Conservation (phyloP, 2,113 vertebrate genomes). For the Peromyscus leucopus region DNA sequence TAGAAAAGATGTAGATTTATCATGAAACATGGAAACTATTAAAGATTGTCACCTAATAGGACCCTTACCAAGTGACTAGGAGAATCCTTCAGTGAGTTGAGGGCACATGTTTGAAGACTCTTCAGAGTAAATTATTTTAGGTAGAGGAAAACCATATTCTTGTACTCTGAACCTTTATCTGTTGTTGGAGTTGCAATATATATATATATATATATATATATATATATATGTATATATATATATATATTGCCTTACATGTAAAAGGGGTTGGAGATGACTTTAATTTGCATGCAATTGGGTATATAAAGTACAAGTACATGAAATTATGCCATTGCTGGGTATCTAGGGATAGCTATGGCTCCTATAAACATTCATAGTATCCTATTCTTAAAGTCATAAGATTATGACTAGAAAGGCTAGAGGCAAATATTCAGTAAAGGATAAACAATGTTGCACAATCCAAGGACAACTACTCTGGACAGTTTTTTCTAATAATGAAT, state of each 20-base stretch:
- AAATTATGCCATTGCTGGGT: background rate
- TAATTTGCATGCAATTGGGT: background rate
- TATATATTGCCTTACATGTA: too few species aligned
- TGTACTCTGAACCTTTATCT: background rate
- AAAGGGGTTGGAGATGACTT: background rate
- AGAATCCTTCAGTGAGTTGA: background rate
- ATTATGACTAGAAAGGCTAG: background rate
- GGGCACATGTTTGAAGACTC: background rate
- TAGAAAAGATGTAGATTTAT: background rate
- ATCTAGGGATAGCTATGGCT: background rate
- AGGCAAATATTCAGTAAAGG: background rate
- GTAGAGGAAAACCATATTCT: background rate
- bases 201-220: too few species aligned
- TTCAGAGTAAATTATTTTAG: background rate
- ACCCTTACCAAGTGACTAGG: background rate
- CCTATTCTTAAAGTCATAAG: background rate
- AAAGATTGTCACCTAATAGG: background rate
- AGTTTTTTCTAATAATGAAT: background rate
- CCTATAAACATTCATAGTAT: background rate
- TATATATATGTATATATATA: too few species aligned
- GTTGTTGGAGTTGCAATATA: background rate
- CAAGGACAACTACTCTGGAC: background rate
- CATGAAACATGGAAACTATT: background rate
- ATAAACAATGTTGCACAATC: background rate
- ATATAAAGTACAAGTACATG: background rate